These are phyloP conservation scores for Callyntrura guangdongensis DNA, from an alignment of 2,888 invertebrate species.

Conservation along the genomic window DNA sequence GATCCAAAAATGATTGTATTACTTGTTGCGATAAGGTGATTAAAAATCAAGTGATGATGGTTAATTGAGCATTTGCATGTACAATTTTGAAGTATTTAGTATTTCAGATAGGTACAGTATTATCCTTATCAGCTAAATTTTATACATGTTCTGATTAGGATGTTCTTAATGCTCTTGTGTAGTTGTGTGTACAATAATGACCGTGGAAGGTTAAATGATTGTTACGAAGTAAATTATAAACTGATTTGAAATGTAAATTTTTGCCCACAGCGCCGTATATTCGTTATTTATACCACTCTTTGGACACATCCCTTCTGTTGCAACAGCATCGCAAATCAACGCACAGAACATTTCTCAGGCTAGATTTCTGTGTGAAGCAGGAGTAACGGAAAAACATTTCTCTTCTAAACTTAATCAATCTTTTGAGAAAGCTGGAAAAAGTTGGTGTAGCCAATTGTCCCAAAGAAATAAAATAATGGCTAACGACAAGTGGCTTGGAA, in stretches of 20 bases:
- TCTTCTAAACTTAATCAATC: slow-evolving; percentile 34
- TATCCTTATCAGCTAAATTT: too few relatives aligned
- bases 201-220: too few relatives aligned
- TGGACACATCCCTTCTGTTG: background rate
- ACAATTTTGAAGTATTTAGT: too few relatives aligned
- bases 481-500: slow-evolving; percentile 87
- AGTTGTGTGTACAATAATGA: too few relatives aligned
- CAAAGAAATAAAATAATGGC: too few relatives aligned
- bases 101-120: too few relatives aligned
- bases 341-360: slow-evolving; percentile 21
- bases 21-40: background rate
- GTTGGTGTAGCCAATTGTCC: slow-evolving; percentile 50
- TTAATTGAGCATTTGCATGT: too few relatives aligned
- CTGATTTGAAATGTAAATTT: too few relatives aligned
- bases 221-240: too few relatives aligned
- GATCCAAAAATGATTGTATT: background rate
- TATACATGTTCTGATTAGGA: too few relatives aligned
- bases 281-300: slow-evolving; percentile 39
- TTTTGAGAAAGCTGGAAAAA: slow-evolving; percentile 28
- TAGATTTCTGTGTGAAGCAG: slow-evolving; percentile 40
- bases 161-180: too few relatives aligned
- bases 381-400: slow-evolving; percentile 31
- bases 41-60: slow-evolving; percentile 12
- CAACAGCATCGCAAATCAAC: background rate
- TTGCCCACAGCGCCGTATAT: slow-evolving; percentile 48